Conservation (phyloP, 64 coral and sea anemone species). For the Actinia tenebrosa region DNA sequence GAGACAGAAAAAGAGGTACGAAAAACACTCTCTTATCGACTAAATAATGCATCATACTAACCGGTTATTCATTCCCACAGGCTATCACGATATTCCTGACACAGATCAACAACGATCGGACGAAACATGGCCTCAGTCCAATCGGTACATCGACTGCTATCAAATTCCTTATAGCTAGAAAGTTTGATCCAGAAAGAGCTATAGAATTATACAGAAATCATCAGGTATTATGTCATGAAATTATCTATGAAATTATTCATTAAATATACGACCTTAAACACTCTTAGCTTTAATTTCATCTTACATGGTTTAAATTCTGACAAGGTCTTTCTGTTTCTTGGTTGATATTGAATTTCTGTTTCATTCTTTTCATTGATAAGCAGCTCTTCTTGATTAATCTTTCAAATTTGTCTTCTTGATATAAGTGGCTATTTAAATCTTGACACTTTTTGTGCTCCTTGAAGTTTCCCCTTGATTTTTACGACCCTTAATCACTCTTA, state of each 20-base stretch:
- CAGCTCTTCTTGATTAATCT: neutral
- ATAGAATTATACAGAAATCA: constrained; percentile 43
- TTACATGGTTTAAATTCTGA: neutral
- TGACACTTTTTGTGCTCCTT: neutral
- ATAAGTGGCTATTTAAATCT: neutral
- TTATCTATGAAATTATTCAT: neutral
- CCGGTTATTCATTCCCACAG: constrained; percentile 11
- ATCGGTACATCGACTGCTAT: constrained; percentile 45
- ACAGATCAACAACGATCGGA: constrained; percentile 45
- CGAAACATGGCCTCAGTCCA: constrained; percentile 38
- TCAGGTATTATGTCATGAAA: constrained; percentile 17
- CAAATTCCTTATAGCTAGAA: constrained; percentile 41
- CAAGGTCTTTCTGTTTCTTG: neutral
- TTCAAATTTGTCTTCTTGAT: neutral
- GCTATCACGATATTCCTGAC: constrained; percentile 38
- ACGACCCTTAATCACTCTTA: neutral
- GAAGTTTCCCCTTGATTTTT: neutral
- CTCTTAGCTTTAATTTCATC: neutral
- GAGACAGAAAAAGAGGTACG: neutral
- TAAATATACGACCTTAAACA: neutral
- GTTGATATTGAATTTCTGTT: neutral
- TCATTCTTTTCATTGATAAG: neutral
- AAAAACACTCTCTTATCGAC: neutral
- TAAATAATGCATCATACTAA: neutral
- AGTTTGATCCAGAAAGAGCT: constrained; percentile 51